Evolutionary conservation across 2,888 invertebrate genomes (phyloP).

Genomic region (Drosophila atroscutellata): DNA sequence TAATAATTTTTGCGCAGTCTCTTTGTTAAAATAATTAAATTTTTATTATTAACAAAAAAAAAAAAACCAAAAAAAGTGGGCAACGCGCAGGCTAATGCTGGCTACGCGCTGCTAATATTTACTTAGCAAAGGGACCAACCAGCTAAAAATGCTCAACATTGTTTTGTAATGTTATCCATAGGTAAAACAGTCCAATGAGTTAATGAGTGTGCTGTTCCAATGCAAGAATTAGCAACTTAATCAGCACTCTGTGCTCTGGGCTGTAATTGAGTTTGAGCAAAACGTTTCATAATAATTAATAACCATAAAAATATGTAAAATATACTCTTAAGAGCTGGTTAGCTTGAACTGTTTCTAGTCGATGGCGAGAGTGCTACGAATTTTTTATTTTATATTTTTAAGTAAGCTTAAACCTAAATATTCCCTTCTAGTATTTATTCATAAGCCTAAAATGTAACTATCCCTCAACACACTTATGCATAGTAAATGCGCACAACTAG

Average conservation of each 20-base stretch:
- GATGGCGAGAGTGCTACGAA: neutral
- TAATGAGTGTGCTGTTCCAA: conserved; percentile 40
- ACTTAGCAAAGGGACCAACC: conserved; percentile 51
- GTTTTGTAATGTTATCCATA: conserved; percentile 62
- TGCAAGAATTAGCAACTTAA: conserved; percentile 56
- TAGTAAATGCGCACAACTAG: neutral
- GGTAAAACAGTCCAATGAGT: conserved; percentile 50
- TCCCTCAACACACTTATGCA: neutral
- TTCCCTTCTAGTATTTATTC: neutral
- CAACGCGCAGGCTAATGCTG: conserved; percentile 37
- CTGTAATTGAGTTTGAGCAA: neutral
- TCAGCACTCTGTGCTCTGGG: conserved; percentile 43
- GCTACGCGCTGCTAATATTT: conserved; percentile 63
- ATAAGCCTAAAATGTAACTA: neutral
- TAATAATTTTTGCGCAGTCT: conserved; percentile 54
- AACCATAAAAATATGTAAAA: neutral
- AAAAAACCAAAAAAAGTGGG: conserved; percentile 33
- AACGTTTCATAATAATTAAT: conserved; percentile 1
- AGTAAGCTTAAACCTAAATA: neutral
- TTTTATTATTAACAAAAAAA: conserved; percentile 70
- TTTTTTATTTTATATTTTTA: neutral
- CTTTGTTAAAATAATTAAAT: conserved; percentile 75
- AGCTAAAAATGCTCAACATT: conserved; percentile 51
- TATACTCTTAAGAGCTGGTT: neutral
- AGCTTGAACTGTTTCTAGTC: neutral